Evolutionary conservation across 2,888 invertebrate genomes (phyloP).

Genomic region (Trissoscelio sp.): DNA sequence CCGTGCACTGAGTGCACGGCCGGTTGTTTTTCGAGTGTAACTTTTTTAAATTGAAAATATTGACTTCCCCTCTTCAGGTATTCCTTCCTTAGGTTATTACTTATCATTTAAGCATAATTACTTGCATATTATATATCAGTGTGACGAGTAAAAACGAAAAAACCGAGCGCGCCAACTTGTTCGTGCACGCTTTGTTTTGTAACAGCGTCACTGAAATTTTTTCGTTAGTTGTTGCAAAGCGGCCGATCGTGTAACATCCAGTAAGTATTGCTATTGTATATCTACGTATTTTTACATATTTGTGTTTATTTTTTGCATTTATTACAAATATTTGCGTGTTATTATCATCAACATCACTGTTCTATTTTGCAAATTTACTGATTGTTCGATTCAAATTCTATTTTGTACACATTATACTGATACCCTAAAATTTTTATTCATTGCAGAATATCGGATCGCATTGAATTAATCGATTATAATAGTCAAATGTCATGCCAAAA

Average conservation of each 20-base stretch:
- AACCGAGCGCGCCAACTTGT: slow-evolving; percentile 20
- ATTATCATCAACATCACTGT: slow-evolving; percentile 4
- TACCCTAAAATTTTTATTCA: slow-evolving; percentile 1
- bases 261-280: slow-evolving; percentile 31
- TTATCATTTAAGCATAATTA: slow-evolving; percentile 22
- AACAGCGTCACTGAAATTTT: slow-evolving; percentile 4
- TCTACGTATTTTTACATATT: slow-evolving; percentile 7
- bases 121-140: not conserved
- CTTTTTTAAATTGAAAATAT: slow-evolving; percentile 23
- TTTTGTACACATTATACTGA: slow-evolving; percentile 9
- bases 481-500: slow-evolving; percentile 23
- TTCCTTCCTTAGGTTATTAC: slow-evolving; percentile 22
- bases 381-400: slow-evolving; percentile 14
- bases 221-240: slow-evolving; percentile 12
- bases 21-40: slow-evolving; percentile 14
- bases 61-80: slow-evolving; percentile 12
- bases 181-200: slow-evolving; percentile 30
- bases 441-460: not conserved
- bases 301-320: slow-evolving; percentile 13
- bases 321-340: not conserved
- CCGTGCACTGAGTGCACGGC: slow-evolving; percentile 21
- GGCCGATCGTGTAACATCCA: slow-evolving; percentile 17
- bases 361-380: slow-evolving; percentile 17
- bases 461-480: slow-evolving; percentile 11
- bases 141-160: slow-evolving; percentile 15